Conservation (phyloP, 2,888 invertebrate genomes). For the Mylabris sibirica region DNA sequence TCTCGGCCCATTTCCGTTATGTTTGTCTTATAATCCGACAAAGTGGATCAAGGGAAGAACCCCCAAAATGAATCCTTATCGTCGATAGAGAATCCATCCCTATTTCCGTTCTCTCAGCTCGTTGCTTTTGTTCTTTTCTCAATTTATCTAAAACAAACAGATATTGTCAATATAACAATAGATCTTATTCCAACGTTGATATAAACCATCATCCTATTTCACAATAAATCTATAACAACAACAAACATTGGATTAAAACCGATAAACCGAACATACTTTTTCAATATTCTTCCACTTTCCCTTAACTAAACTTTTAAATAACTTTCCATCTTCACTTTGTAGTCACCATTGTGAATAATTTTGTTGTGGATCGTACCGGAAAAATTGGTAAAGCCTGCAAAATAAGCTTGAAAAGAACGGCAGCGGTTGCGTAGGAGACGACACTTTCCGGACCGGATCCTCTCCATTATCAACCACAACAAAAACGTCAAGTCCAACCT, state of each 20-base stretch:
- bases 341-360: slow-evolving; percentile 23
- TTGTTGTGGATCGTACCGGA: slow-evolving; percentile 12
- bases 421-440: slow-evolving; percentile 13
- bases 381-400: slow-evolving; percentile 14
- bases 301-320: slow-evolving; percentile 9
- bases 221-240: no score
- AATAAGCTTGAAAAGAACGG: slow-evolving; percentile 15
- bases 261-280: slow-evolving; percentile 17
- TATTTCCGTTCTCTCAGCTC: slow-evolving; percentile 11
- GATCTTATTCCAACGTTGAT: no score
- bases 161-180: neutral
- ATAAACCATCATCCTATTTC: no score
- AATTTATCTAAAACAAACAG: slow-evolving; percentile 26
- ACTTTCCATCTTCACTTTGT: neutral
- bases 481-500: slow-evolving; percentile 18
- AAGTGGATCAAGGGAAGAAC: slow-evolving; percentile 25
- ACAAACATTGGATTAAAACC: no score
- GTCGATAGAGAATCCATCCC: slow-evolving; percentile 25
- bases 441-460: slow-evolving; percentile 20
- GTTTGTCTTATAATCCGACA: slow-evolving; percentile 32
- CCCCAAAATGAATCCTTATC: slow-evolving; percentile 21
- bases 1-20: slow-evolving; percentile 27
- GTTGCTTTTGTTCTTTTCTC: slow-evolving; percentile 26
- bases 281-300: neutral
- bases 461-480: slow-evolving; percentile 19